These are phyloP conservation scores for Aegotheles bennettii DNA, from an alignment of 2,113 vertebrate species.

Conservation along the genomic window DNA sequence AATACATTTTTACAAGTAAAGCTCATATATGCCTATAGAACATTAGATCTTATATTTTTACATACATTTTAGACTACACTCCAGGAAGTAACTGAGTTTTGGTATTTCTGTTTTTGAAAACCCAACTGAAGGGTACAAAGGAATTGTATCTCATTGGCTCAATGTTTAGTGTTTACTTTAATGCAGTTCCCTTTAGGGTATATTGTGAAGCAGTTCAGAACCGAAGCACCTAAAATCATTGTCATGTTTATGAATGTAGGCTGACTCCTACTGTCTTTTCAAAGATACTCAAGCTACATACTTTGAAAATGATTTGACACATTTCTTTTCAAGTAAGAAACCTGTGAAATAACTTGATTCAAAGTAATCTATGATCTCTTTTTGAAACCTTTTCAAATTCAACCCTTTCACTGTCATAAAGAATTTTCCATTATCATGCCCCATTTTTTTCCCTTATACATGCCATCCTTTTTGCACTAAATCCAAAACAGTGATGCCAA, in stretches of 20 bases:
- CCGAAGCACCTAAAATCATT: background rate
- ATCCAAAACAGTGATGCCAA: background rate
- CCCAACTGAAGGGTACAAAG: background rate
- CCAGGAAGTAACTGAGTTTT: background rate
- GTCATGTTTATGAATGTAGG: background rate
- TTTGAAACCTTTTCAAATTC: background rate
- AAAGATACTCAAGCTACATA: background rate
- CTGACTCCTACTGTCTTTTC: background rate
- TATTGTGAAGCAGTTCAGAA: background rate
- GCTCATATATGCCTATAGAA: background rate
- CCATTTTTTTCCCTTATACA: background rate
- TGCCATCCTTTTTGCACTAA: background rate
- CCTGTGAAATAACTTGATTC: background rate
- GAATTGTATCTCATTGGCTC: background rate
- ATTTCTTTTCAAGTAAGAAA: background rate
- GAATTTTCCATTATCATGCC: background rate
- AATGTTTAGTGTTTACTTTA: background rate
- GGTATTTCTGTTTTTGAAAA: background rate
- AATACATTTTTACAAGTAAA: background rate
- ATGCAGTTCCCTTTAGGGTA: background rate
- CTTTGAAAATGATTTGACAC: background rate
- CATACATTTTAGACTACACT: background rate
- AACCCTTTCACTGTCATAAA: background rate
- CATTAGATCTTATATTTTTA: background rate
- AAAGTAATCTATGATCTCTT: background rate